Percentiles rank a stretch among this genome's conserved stretches.
phyloP scores from a whole-genome alignment of 2,113 vertebrate genomes.

The Spea multiplicata region DNA sequence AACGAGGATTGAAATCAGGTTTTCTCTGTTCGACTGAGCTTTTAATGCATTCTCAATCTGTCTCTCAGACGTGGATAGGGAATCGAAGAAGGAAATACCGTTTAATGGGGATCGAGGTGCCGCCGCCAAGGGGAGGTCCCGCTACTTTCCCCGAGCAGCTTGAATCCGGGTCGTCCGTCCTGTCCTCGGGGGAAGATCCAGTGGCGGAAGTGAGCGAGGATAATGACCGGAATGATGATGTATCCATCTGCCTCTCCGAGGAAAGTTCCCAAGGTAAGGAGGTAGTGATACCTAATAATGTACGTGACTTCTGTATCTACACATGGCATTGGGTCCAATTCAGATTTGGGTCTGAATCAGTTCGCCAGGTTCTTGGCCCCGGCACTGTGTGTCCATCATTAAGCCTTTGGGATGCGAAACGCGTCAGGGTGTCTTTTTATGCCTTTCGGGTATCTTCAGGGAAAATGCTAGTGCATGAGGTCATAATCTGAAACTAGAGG shows the following conservation, averaged over 20 bases:
- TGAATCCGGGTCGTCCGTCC: slow-evolving; percentile 69
- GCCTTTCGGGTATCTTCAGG: too few relatives aligned
- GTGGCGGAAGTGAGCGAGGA: slow-evolving; percentile 79
- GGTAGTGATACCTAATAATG: background rate
- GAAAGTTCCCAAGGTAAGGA: slow-evolving; percentile 80
- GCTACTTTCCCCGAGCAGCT: slow-evolving; percentile 83
- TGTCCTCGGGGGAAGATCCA: slow-evolving; percentile 75
- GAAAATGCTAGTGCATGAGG: too few relatives aligned
- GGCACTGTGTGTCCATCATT: too few relatives aligned
- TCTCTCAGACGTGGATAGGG: slow-evolving; percentile 92
- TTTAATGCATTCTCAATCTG: background rate
- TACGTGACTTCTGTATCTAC: too few relatives aligned
- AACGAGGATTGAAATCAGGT: too few relatives aligned
- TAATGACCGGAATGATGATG: slow-evolving; percentile 82
- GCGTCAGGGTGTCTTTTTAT: too few relatives aligned
- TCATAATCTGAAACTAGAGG: too few relatives aligned
- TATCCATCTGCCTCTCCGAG: slow-evolving; percentile 88
- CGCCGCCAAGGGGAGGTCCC: slow-evolving; percentile 90
- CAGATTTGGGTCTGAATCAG: too few relatives aligned
- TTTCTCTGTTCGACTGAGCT: too few relatives aligned
- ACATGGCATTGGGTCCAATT: too few relatives aligned
- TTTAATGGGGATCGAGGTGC: slow-evolving; percentile 96
- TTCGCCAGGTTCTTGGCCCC: too few relatives aligned
- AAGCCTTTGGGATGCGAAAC: too few relatives aligned
- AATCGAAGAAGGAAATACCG: slow-evolving; percentile 97